Evolutionary conservation across 2,888 invertebrate genomes (phyloP), one percentile per base, ranked within the genome.

Genomic region (Homarus gammarus): DNA sequence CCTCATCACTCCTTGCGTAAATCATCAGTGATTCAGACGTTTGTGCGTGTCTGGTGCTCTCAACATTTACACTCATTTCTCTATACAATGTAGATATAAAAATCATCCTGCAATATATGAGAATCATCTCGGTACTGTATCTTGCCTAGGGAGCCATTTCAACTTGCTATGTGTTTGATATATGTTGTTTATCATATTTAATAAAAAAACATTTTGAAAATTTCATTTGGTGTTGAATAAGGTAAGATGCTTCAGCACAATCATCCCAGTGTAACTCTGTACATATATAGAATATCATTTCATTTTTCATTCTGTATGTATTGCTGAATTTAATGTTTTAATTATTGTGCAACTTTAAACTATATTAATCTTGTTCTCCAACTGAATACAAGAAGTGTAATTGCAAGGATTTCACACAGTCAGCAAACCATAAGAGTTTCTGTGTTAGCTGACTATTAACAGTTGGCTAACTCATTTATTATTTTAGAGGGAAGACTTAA

Each of bases 181-280:
- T 61, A 40, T 78, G 70, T 78, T n/a, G n/a, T n/a, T n/a, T n/a
- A n/a, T n/a, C n/a, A n/a, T n/a, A 64, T 78, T 27, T 33, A 44
- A 44, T 51, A 12, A 40, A 38, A 56, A 84, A 33, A 73, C 72
- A 73, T 75, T 31, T 36, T 27, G 73, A 72, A 51, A 44, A 51
- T 70, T 70, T n/a, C 38, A 68, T 56, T 61, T 73, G 61, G 75
- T 81, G 75, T 64, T 87, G 87, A 68, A 56, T 56, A 27, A 83
- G 73, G 79, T 61, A 49, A 68, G 75, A 88, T 83, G 83, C 75
- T 83, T 83, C 33, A 89, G 88, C 79, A 89, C 88, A 89, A 77
- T 84, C 88, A 89, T 78, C 88, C 68, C 75, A 84, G 70, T 89
- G 70, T 89, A 89, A 84, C 68, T 83, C 51, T 88, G 88, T 89